Percentiles rank a stretch among this genome's conserved stretches.
phyloP scores from a whole-genome alignment of 2,113 vertebrate genomes.

The Eublepharis macularius region DNA sequence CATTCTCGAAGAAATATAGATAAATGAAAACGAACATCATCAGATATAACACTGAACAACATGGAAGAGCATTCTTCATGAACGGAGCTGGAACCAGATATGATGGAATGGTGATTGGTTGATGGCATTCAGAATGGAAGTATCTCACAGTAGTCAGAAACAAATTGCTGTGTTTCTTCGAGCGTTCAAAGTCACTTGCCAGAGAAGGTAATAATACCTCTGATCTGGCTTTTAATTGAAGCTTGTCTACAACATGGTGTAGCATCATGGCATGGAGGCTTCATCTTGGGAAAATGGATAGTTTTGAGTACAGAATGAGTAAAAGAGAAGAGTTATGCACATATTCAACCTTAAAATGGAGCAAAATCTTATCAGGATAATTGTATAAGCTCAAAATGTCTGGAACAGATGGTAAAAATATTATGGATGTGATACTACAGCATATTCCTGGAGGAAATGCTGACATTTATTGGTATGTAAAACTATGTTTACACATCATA shows the following conservation, averaged over 20 bases:
- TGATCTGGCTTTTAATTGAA: not conserved
- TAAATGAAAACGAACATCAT: too few species aligned
- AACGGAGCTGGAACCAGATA: too few species aligned
- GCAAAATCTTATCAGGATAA: conserved; percentile 27
- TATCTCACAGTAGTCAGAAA: too few species aligned
- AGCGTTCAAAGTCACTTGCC: not conserved
- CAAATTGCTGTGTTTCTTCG: not conserved
- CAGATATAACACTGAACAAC: too few species aligned
- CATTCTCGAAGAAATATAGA: too few species aligned
- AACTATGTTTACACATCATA: conserved; percentile 47
- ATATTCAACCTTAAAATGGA: conserved; percentile 52
- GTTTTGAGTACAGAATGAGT: not conserved
- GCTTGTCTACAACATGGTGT: not conserved
- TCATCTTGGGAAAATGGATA: not conserved
- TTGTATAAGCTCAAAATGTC: conserved; percentile 12
- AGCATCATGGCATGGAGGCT: not conserved
- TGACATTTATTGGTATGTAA: conserved; percentile 50
- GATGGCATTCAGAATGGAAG: too few species aligned
- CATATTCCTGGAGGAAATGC: conserved; percentile 48
- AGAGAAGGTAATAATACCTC: not conserved
- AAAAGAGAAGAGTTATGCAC: conserved; percentile 28
- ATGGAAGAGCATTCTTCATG: too few species aligned
- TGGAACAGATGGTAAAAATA: conserved; percentile 61
- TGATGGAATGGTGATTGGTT: too few species aligned
- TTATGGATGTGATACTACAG: conserved; percentile 46